Conservation (phyloP, 2,888 invertebrate species). For the Drosophila neotestacea region DNA sequence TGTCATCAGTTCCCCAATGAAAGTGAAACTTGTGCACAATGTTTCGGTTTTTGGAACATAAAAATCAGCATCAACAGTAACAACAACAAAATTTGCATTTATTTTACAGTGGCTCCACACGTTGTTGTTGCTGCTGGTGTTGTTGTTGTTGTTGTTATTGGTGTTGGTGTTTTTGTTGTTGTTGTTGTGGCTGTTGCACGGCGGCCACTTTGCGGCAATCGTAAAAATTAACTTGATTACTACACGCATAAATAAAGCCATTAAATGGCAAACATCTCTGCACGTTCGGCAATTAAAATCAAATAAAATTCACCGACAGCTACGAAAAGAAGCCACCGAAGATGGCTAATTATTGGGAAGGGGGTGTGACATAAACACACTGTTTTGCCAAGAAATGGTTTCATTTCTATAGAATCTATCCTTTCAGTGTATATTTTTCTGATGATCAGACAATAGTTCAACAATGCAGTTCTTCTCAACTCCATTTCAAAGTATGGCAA, state of each 20-base stretch:
- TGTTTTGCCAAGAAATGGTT: not conserved
- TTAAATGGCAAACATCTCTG: slow-evolving; percentile 68
- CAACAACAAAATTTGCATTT: slow-evolving; percentile 71
- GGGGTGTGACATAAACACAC: slow-evolving; percentile 5
- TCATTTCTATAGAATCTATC: no score
- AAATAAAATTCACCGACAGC: slow-evolving; percentile 69
- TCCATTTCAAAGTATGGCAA: not conserved
- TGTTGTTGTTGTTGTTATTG: slow-evolving; percentile 32
- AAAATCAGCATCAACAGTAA: slow-evolving; percentile 35
- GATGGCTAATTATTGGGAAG: slow-evolving; percentile 21
- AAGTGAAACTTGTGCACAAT: slow-evolving; percentile 68
- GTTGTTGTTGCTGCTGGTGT: slow-evolving; percentile 18
- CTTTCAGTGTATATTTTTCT: no score
- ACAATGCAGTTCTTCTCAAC: not conserved
- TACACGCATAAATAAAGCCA: slow-evolving; percentile 79
- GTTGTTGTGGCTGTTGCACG: slow-evolving; percentile 46
- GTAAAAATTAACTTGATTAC: slow-evolving; percentile 80
- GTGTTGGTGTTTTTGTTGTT: slow-evolving; percentile 31
- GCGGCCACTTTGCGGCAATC: slow-evolving; percentile 61
- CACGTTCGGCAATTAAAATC: slow-evolving; percentile 72
- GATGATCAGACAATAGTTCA: not conserved
- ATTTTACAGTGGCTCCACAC: slow-evolving; percentile 52
- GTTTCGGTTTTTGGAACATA: slow-evolving; percentile 36
- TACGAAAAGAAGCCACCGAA: slow-evolving; percentile 29
- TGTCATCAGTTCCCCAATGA: slow-evolving; percentile 66